Evolutionary conservation across 1,140 invertebrate genomes (phyloP), one percentile per base, ranked within the genome.

Genomic region (Aphidius ervi): DNA sequence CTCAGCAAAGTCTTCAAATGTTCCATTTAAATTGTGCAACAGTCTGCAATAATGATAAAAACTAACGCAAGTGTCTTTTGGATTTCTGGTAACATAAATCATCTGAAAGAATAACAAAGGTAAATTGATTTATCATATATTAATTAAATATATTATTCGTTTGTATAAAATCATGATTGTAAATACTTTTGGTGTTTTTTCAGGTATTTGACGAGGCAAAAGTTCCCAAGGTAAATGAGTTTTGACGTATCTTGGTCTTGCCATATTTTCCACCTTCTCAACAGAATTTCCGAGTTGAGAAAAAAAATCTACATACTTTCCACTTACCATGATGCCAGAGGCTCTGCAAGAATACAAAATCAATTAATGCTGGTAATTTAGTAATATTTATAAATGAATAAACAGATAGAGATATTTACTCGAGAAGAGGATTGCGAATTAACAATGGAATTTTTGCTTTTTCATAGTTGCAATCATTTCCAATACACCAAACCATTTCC

Each of bases 11-110:
- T 92, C 87, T n/a, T 91, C 86, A 67, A 95, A 91, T 2, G 83
- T 82, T 0, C 87, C 87, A 59, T 86, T 86, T 0, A 90, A 75
- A 7, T 85, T 82, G 64, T 91, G 87, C 10, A 93, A 81, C n/a
- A 87, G 67, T 65, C 79, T 84, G 65, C 86, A 87, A 70, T 95
- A 95, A 74, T 97, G 88, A 72, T 91, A 97, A 71, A 91, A 95
- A 0, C 94, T 97, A 0, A 98, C 93, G 50, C 91, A 91, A 61
- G 91, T 87, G 72, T 98, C 95, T 76, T 97, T 98, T 3, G 95
- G 94, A 80, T 98, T 96, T 52, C 96, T 84, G 0, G 90, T 85
- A 1, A 94, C 86, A 72, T 97, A 98, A 52, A 98, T 88, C 2
- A 97, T 87, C 89, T 95, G 75, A 1, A 50, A 75, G 78, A 65